These are phyloP conservation scores for Chelonus insularis DNA, from an alignment of 1,140 invertebrate species.

Conservation along the genomic window DNA sequence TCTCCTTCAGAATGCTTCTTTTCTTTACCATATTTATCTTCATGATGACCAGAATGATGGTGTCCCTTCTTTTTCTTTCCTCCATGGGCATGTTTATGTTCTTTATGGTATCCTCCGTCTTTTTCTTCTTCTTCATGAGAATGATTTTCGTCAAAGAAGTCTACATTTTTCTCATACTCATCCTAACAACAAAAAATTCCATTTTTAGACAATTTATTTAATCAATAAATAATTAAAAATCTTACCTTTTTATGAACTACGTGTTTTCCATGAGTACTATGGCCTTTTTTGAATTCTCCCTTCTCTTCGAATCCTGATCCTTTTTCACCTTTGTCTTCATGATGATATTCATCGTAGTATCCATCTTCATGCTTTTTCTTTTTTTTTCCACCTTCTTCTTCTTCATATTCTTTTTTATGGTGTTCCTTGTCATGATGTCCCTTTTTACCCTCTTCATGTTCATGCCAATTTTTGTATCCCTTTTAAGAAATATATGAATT, in stretches of 20 bases:
- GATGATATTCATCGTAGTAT: slow-evolving; percentile 49
- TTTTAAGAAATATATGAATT: slow-evolving; percentile 28
- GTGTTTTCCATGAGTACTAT: slow-evolving; percentile 60
- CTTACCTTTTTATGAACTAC: slow-evolving; percentile 58
- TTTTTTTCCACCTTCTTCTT: slow-evolving; percentile 51
- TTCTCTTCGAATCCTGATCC: slow-evolving; percentile 50
- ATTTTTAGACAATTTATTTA: neutral
- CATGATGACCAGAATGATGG: slow-evolving; percentile 56
- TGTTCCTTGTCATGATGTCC: slow-evolving; percentile 57
- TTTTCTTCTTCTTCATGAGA: slow-evolving; percentile 55
- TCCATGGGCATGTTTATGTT: slow-evolving; percentile 50
- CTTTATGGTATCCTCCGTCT: slow-evolving; percentile 48
- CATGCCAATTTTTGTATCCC: slow-evolving; percentile 53
- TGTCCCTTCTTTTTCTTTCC: slow-evolving; percentile 58
- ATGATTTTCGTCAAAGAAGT: slow-evolving; percentile 60
- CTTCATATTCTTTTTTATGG: slow-evolving; percentile 49
- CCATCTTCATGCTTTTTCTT: slow-evolving; percentile 51
- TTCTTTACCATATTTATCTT: slow-evolving; percentile 64
- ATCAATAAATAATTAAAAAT: neutral
- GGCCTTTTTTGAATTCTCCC: slow-evolving; percentile 57
- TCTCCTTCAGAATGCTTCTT: slow-evolving; percentile 63
- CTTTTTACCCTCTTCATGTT: slow-evolving; percentile 52
- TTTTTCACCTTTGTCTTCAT: slow-evolving; percentile 51
- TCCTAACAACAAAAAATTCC: slow-evolving; percentile 41
- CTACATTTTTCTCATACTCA: slow-evolving; percentile 59